Percentiles rank a stretch among this genome's conserved stretches.
Conservation (phyloP, 1,140 invertebrate genomes). For the Trinorchestia longiramus region DNA sequence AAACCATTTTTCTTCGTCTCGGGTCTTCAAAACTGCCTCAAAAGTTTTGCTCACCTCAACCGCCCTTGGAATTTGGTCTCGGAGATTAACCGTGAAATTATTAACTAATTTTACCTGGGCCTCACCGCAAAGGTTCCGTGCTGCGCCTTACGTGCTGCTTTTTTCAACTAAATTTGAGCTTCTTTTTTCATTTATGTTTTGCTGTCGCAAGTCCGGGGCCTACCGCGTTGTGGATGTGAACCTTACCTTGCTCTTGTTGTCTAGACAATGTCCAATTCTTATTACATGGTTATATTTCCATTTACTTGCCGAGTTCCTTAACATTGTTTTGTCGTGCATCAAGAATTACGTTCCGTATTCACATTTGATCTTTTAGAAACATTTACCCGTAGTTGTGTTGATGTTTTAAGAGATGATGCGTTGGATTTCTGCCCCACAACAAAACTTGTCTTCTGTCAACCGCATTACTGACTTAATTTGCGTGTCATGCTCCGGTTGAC, state of each 20-base stretch:
- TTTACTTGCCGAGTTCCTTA: neutral
- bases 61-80: neutral
- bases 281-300: neutral
- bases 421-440: neutral
- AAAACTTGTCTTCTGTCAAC: neutral
- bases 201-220: neutral
- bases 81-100: conserved; percentile 16
- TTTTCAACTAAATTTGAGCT: neutral
- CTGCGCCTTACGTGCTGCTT: neutral
- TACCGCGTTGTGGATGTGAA: neutral
- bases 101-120: conserved; percentile 31
- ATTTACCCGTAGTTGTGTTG: neutral
- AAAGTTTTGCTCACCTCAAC: neutral
- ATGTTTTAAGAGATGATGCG: neutral
- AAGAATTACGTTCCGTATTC: neutral
- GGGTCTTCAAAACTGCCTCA: neutral
- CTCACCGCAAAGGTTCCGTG: neutral
- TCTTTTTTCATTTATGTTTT: neutral
- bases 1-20: neutral
- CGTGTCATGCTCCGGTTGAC: neutral
- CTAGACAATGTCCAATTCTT: neutral
- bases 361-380: neutral
- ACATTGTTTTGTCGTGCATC: neutral
- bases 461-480: neutral
- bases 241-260: neutral